These are phyloP conservation scores for Falco cherrug DNA, from an alignment of 2,797 vertebrate genomes.

Conservation along the genomic window DNA sequence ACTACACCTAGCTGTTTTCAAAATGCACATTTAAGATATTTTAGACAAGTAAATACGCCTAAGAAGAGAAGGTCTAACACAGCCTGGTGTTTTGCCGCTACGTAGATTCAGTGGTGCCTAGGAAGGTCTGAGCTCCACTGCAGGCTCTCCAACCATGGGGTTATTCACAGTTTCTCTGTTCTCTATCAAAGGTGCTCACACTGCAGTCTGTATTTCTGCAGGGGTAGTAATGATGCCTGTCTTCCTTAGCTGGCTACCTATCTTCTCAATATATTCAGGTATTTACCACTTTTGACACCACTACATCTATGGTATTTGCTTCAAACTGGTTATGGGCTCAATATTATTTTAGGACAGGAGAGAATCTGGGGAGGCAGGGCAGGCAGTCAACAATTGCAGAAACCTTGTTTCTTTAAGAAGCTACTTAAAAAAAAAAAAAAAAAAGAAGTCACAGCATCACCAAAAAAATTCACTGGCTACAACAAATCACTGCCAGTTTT, in stretches of 20 bases:
- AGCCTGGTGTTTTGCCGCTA: neutral
- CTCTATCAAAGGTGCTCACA: accelerated
- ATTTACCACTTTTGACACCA: neutral
- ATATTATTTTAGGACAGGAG: neutral
- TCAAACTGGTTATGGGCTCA: neutral
- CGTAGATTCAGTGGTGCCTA: accelerated
- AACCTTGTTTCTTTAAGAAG: neutral
- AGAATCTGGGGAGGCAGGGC: neutral
- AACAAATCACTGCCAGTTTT: neutral
- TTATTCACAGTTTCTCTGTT: neutral
- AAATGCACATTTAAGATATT: neutral
- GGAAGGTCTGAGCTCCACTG: neutral
- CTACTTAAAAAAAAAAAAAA: neutral
- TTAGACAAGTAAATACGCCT: neutral
- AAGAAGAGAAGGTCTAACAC: neutral
- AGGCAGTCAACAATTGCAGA: neutral
- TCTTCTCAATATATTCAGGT: neutral
- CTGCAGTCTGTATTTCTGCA: neutral
- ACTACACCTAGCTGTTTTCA: neutral
- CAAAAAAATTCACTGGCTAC: neutral
- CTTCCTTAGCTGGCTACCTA: neutral
- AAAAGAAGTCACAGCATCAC: neutral
- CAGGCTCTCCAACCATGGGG: neutral
- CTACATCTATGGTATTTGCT: neutral
- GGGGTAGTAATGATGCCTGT: neutral